A percentile compares a stretch with the other conserved stretches of the same genome.
phyloP scores from a whole-genome alignment of 2,797 vertebrate species.

The Champsocephalus gunnari region DNA sequence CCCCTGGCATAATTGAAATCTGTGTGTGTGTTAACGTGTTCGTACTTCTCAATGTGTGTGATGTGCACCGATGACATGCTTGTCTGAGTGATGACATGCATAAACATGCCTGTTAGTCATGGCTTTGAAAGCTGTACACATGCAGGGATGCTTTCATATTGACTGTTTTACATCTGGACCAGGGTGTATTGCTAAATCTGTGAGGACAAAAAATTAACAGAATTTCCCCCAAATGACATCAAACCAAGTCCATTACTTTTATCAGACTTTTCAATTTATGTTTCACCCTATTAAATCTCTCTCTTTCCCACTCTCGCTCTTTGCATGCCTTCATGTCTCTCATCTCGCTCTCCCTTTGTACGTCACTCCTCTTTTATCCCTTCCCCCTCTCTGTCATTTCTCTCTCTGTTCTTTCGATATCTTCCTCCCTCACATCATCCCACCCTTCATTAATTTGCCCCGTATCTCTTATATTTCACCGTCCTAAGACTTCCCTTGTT shows the following conservation, averaged over 20 bases:
- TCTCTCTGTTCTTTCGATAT: conserved; percentile 21
- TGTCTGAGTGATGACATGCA: conserved; percentile 21
- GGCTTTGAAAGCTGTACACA: conserved; percentile 17
- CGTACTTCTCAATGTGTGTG: conserved; percentile 1
- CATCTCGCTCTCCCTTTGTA: conserved; percentile 54
- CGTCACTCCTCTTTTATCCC: conserved; percentile 41
- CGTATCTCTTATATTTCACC: conserved; percentile 1
- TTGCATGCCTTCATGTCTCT: conserved; percentile 31
- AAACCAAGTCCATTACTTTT: conserved; percentile 9
- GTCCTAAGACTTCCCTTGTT: background rate
- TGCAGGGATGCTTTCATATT: background rate
- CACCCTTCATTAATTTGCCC: conserved; percentile 38
- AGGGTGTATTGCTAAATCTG: background rate
- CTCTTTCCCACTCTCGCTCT: background rate
- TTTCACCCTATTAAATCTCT: conserved; percentile 27
- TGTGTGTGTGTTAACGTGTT: background rate
- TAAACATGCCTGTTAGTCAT: conserved; percentile 27
- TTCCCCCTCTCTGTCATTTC: conserved; percentile 32
- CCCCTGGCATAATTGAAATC: background rate
- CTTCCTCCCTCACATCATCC: conserved; percentile 28
- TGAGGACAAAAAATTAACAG: conserved; percentile 3
- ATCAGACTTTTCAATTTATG: conserved; percentile 10
- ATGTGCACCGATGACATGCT: conserved; percentile 5
- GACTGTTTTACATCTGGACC: background rate
- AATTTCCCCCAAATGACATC: conserved; percentile 24